phyloP scores from a whole-genome alignment of 2,797 vertebrate genomes.

The Phataginus tetradactyla region DNA sequence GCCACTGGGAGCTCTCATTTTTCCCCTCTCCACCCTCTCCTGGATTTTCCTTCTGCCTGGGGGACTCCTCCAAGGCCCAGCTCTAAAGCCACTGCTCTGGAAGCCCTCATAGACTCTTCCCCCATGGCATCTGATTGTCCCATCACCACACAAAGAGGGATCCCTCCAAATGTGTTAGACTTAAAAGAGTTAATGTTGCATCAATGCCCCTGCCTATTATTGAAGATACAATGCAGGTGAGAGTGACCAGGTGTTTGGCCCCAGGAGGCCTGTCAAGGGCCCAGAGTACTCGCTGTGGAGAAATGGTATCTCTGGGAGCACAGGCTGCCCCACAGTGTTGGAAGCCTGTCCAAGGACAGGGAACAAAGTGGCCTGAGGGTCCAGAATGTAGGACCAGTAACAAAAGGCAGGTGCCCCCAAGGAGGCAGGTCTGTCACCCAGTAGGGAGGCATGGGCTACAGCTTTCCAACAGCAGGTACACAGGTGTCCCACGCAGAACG shows the following conservation, averaged over 20 bases:
- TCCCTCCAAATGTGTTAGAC: neutral
- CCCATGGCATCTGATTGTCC: neutral
- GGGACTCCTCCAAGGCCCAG: neutral
- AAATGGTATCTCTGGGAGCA: neutral
- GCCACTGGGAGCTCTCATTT: neutral
- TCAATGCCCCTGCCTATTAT: accelerated
- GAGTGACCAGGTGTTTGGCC: neutral
- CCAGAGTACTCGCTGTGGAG: neutral
- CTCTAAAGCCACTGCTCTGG: neutral
- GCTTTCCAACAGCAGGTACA: neutral
- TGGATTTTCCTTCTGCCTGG: neutral
- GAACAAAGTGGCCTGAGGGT: neutral
- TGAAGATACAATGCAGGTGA: neutral
- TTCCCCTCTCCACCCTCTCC: too few species aligned
- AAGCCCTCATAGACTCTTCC: neutral
- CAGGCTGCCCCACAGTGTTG: too few species aligned
- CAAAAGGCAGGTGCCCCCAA: too few species aligned
- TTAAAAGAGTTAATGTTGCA: neutral
- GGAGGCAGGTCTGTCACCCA: neutral
- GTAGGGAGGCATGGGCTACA: neutral
- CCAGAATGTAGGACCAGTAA: neutral
- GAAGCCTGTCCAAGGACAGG: neutral
- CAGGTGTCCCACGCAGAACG: neutral
- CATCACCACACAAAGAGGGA: neutral
- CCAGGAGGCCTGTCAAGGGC: neutral